phyloP scores from a whole-genome alignment of 2,888 invertebrate genomes.

The Lamellibrachia columna region DNA sequence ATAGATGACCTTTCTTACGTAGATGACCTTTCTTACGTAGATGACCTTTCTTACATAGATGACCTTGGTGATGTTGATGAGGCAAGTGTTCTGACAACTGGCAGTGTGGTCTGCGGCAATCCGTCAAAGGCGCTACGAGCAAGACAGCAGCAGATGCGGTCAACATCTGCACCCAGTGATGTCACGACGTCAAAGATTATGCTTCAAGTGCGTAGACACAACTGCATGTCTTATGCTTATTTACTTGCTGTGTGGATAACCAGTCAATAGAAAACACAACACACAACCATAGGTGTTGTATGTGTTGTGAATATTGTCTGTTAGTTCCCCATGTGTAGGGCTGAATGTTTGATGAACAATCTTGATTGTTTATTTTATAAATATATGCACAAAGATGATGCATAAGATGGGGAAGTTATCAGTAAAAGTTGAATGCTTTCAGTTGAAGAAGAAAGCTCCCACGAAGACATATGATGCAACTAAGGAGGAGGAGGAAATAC shows the following conservation, averaged over 20 bases:
- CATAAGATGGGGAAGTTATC: not conserved
- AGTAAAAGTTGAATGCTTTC: conserved; percentile 20
- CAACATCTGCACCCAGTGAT: not conserved
- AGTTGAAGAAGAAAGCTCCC: conserved; percentile 44
- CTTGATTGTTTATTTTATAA: not conserved
- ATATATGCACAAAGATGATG: not conserved
- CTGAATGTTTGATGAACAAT: not conserved
- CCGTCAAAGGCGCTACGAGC: conserved; percentile 62
- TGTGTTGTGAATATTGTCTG: not conserved
- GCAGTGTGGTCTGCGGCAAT: conserved; percentile 64
- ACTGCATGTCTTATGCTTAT: not conserved
- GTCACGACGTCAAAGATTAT: conserved; percentile 18
- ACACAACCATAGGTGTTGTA: not conserved
- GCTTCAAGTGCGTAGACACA: not conserved
- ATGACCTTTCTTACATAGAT: conserved; percentile 31
- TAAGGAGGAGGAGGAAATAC: conserved; percentile 46
- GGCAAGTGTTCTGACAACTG: conserved; percentile 60
- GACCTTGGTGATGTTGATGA: conserved; percentile 47
- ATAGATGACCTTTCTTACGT: conserved; percentile 41
- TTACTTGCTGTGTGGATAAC: no score
- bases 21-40: conserved; percentile 42
- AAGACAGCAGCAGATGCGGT: conserved; percentile 10
- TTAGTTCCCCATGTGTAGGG: not conserved
- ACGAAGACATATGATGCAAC: conserved; percentile 43
- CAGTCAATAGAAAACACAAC: no score